Evolutionary conservation across 1,140 invertebrate species (phyloP).

Genomic region (Nasonia giraulti): DNA sequence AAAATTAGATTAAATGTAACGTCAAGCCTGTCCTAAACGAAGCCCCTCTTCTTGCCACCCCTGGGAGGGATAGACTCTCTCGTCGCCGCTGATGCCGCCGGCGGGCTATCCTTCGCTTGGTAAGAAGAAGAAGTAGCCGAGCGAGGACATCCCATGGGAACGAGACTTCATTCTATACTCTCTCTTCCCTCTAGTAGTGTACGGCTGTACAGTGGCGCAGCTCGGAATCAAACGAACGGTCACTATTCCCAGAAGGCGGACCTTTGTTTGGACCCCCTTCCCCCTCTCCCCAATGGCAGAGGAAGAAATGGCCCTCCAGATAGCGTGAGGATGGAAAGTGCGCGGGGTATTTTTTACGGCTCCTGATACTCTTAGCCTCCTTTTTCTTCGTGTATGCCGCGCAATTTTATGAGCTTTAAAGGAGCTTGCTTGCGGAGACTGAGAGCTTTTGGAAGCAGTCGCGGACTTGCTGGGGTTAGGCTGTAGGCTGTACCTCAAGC

Average conservation of each 20-base stretch:
- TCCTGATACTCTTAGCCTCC: background rate
- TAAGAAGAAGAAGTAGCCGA: background rate
- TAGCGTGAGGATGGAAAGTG: background rate
- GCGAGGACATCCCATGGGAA: background rate
- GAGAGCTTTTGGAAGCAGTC: background rate
- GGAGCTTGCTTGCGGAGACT: background rate
- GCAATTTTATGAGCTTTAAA: background rate
- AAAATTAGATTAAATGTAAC: slow-evolving; percentile 40
- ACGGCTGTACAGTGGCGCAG: background rate
- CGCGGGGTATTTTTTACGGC: background rate
- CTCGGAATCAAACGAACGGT: slow-evolving; percentile 24
- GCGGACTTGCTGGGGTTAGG: too few relatives aligned
- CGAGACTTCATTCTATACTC: background rate
- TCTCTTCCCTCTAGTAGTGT: background rate
- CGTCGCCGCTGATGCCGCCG: background rate
- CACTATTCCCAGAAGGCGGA: slow-evolving; percentile 24
- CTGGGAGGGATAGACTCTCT: background rate
- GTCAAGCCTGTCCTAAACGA: slow-evolving; percentile 13
- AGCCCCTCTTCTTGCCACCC: background rate
- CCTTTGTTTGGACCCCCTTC: background rate
- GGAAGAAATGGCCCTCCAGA: background rate
- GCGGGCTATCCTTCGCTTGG: background rate
- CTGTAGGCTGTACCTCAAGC: too few relatives aligned
- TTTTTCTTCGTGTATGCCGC: background rate
- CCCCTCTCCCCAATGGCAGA: background rate